Conservation (phyloP, 2,797 vertebrate genomes). For the Gila robusta region DNA sequence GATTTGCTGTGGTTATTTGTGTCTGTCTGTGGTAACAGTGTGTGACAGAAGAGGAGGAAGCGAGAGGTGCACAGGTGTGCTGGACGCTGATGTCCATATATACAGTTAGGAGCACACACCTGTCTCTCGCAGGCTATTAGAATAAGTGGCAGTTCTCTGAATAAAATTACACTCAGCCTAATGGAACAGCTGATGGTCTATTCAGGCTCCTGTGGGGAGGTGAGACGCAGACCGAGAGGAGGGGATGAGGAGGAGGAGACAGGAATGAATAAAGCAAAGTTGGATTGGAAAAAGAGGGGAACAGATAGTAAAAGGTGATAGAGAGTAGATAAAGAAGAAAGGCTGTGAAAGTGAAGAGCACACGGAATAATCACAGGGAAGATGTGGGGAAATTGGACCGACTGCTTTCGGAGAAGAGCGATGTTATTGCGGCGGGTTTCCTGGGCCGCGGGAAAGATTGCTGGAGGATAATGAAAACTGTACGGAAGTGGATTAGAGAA, state of each 20-base stretch:
- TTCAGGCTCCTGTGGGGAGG: constrained; percentile 66
- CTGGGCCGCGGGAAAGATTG: constrained; percentile 4
- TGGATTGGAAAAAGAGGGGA: constrained; percentile 19
- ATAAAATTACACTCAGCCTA: constrained; percentile 83
- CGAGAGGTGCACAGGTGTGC: constrained; percentile 58
- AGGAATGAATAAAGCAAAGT: constrained; percentile 14
- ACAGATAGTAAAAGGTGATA: constrained; percentile 32
- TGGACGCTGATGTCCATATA: constrained; percentile 28
- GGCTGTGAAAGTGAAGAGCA: not conserved
- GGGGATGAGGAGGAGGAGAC: constrained; percentile 1
- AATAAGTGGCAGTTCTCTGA: constrained; percentile 79
- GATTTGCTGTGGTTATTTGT: constrained; percentile 12
- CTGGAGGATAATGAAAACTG: constrained; percentile 40
- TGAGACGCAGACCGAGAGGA: not conserved
- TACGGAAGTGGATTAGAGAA: constrained; percentile 44
- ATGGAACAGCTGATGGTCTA: constrained; percentile 84
- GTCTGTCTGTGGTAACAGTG: constrained; percentile 46
- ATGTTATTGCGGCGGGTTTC: constrained; percentile 18
- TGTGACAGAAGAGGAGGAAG: constrained; percentile 52
- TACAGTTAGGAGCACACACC: constrained; percentile 52
- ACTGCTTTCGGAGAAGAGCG: constrained; percentile 22
- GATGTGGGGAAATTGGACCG: constrained; percentile 25
- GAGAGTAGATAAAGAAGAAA: constrained; percentile 32
- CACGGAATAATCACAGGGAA: constrained; percentile 7
- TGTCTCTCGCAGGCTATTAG: constrained; percentile 78